phyloP scores from a whole-genome alignment of 2,113 vertebrate species.

The Enhydra lutris region DNA sequence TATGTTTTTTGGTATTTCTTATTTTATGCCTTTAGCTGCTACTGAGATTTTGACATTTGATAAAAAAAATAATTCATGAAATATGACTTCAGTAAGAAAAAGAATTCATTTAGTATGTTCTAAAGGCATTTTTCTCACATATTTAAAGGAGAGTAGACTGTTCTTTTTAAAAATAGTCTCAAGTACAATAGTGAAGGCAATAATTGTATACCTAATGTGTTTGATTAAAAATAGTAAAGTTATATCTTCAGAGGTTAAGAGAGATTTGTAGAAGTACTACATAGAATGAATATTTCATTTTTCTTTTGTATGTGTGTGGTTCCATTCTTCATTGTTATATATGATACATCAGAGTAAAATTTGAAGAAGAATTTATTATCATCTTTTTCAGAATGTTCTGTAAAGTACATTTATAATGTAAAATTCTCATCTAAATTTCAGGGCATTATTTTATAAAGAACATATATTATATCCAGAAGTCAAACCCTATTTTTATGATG shows the following conservation, averaged over 20 bases:
- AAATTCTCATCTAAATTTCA: conserved; percentile 83
- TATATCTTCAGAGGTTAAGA: conserved; percentile 56
- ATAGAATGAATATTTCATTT: conserved; percentile 71
- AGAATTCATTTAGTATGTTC: conserved; percentile 54
- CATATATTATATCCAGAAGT: conserved; percentile 49
- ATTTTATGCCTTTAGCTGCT: conserved; percentile 57
- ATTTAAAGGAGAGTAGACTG: neutral
- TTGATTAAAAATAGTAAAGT: conserved; percentile 48
- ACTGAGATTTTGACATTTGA: conserved; percentile 69
- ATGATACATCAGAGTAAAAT: conserved; percentile 81
- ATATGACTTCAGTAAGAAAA: conserved; percentile 66
- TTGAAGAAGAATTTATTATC: conserved; percentile 81
- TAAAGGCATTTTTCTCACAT: conserved; percentile 1
- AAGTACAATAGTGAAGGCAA: conserved; percentile 61
- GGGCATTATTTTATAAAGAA: conserved; percentile 80
- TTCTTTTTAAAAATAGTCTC: conserved; percentile 50
- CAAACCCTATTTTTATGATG: conserved; percentile 42
- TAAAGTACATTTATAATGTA: conserved; percentile 82
- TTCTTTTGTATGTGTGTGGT: conserved; percentile 38
- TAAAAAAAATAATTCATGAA: conserved; percentile 69
- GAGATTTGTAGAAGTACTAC: conserved; percentile 49
- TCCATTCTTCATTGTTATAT: conserved; percentile 78
- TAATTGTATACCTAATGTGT: conserved; percentile 47
- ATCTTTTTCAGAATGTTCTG: conserved; percentile 77
- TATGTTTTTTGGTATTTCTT: conserved; percentile 27